Base-by-base conservation (phyloP, 2,113 vertebrate genomes). In the Neopipo cinnamomea region DNA sequence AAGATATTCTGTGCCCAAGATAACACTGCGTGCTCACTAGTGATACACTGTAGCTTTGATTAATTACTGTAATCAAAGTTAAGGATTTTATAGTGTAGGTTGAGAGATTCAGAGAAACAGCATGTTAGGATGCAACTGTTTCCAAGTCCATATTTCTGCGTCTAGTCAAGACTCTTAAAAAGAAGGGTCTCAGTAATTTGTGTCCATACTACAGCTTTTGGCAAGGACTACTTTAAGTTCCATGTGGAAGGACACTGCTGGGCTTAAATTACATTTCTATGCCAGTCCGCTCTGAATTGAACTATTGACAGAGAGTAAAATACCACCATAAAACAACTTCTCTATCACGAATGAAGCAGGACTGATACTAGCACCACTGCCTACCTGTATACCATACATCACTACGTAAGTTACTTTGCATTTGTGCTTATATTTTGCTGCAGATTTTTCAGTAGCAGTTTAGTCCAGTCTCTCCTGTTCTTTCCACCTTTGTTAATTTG, bases 341-440 rank as follows among this genome's bases (percentile, higher is more conserved):
- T 27, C 20, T 33, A 20, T 7, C 22, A 16, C 30, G 17, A 56
- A 41, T 2, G 4, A 82, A 58, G 20, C 3, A 17, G 2, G 33
- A 53, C 2, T 3, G 21, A 30, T 9, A 46, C 23, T 10, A 37
- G 28, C 9, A 33, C 35, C 12, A 19, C 0, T 19, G 11, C 3
- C 33, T 24, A 6, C 6, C 63, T 58, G 44, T 9, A 59, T 8
- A 5, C 14, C 28, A 13, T 1, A 62, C 14, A 20, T 4, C 49
- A 56, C 12, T 8, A 35, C 37, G 12, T 2, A 37, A 37, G 18
- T 13, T 19, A 39, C 8, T 58, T 41, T 25, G 8, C 14, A 33
- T n/a, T 75, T 68, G n/a, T 37, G 11, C 7, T 61, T 79, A 2
- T 8, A 31, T 66, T 79, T 84, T 1, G 3, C 10, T 14, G 30